These are phyloP conservation scores for Podargus strigoides DNA, from an alignment of 2,797 vertebrate species.

Conservation along the genomic window DNA sequence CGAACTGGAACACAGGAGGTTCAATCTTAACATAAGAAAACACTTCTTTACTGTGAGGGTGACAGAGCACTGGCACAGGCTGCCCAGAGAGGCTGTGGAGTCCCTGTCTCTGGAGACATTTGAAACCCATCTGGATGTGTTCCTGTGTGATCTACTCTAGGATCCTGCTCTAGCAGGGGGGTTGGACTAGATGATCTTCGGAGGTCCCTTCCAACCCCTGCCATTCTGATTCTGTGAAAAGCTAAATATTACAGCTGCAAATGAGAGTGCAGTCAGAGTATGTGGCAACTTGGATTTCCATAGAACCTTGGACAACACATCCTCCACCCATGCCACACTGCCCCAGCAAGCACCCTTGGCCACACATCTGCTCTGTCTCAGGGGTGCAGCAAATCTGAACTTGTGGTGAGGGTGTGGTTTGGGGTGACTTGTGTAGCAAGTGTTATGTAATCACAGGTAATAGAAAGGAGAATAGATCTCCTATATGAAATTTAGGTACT, in stretches of 20 bases:
- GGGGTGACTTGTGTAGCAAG: accelerated
- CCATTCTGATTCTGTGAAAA: too few species aligned
- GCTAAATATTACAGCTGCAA: neutral
- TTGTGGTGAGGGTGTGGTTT: neutral
- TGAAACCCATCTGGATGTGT: too few species aligned
- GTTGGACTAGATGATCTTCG: too few species aligned
- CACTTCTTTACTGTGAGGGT: too few species aligned
- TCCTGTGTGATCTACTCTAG: too few species aligned
- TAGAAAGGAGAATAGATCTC: neutral
- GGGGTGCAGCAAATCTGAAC: neutral
- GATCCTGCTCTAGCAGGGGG: too few species aligned
- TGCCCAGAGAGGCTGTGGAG: too few species aligned
- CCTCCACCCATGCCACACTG: neutral
- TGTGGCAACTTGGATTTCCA: neutral
- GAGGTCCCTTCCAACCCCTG: too few species aligned
- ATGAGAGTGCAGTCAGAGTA: neutral
- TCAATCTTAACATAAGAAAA: too few species aligned
- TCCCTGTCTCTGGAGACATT: too few species aligned
- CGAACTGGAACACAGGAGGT: too few species aligned
- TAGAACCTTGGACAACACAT: neutral
- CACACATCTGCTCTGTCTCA: accelerated
- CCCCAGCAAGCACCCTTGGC: neutral
- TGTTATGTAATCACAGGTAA: neutral
- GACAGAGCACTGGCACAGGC: too few species aligned
- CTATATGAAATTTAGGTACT: neutral